Conservation (phyloP, 2,888 invertebrate species). For the Lamellibrachia columna region DNA sequence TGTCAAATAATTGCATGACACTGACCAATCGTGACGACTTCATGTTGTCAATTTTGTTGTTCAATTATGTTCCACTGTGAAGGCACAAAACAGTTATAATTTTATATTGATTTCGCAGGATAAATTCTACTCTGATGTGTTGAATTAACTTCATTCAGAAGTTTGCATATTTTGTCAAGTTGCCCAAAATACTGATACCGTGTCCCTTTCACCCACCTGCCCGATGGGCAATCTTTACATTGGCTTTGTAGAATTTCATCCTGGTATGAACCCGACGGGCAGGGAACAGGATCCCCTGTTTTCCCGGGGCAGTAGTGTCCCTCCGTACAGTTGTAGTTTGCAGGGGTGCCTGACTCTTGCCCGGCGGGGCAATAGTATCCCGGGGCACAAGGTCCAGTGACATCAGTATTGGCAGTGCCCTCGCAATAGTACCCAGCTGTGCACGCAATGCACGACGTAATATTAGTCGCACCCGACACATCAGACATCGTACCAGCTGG, state of each 20-base stretch:
- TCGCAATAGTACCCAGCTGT: constrained; percentile 55
- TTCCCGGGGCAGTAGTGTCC: constrained; percentile 58
- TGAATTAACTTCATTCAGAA: too few relatives aligned
- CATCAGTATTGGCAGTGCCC: constrained; percentile 49
- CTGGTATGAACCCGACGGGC: constrained; percentile 56
- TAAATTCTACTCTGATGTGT: too few relatives aligned
- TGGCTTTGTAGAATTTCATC: constrained; percentile 50
- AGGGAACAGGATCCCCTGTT: constrained; percentile 46
- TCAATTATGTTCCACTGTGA: too few relatives aligned
- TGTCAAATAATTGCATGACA: too few relatives aligned
- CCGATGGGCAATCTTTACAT: constrained; percentile 57
- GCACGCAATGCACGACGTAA: constrained; percentile 54
- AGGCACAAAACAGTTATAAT: too few relatives aligned
- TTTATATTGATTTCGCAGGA: too few relatives aligned
- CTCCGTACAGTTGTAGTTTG: constrained; percentile 52
- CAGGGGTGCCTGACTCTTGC: constrained; percentile 78
- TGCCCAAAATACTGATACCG: too few relatives aligned
- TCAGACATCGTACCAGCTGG: constrained; percentile 58
- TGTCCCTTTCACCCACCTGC: constrained; percentile 49
- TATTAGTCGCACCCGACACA: constrained; percentile 50
- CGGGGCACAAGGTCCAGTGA: constrained; percentile 55
- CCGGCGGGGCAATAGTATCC: constrained; percentile 88
- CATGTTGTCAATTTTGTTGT: too few relatives aligned
- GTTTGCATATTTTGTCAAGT: background rate
- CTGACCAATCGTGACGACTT: too few relatives aligned